Evolutionary conservation across 64 coral and sea anemone species (phyloP), one percentile per base, ranked within the genome.

Genomic region (Montipora cactus): DNA sequence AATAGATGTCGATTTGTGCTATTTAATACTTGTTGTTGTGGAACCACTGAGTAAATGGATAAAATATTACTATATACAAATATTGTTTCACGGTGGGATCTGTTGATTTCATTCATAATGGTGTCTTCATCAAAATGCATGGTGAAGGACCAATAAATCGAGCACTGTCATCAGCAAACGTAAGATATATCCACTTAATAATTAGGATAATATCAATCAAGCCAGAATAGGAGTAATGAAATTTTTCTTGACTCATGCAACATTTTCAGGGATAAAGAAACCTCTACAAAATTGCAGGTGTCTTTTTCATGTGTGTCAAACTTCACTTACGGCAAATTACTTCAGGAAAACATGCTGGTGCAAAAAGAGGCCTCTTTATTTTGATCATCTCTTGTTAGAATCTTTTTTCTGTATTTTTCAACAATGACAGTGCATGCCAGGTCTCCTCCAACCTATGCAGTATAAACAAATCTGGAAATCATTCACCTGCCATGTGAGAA

Each of bases 361-460:
- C 57, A 1, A 59, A 59, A 59, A 59, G 12, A 59, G 12, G 12
- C 57, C 57, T 59, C 57, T 59, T 59, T 59, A 59, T 13, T 59
- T 59, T 59, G 57, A 59, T 59, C 57, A 59, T 59, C 57, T 59
- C 57, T 59, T 59, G 6, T 59, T 59, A 59, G 57, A 59, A 13
- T 59, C 57, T 3, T 7, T 70, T 71, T 70, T 69, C 68, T 73
- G 10, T 87, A 25, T 5, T 87, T 5, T 87, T 71, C 61, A 87
- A 61, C 83, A 87, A 71, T 87, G 9, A 61, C 59, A 25, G 61
- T 87, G 8, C 69, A 69, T 71, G 61, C 83, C 19, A 87, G 83
- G 62, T 71, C 62, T 3, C 62, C 53, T 8, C 11, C 53, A 8
- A 11, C 53, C 11, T 57, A 57, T 57, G 6, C 53, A 11, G 53